Conservation (phyloP, 2,113 vertebrate species). For the Hippocampus mohnikei region DNA sequence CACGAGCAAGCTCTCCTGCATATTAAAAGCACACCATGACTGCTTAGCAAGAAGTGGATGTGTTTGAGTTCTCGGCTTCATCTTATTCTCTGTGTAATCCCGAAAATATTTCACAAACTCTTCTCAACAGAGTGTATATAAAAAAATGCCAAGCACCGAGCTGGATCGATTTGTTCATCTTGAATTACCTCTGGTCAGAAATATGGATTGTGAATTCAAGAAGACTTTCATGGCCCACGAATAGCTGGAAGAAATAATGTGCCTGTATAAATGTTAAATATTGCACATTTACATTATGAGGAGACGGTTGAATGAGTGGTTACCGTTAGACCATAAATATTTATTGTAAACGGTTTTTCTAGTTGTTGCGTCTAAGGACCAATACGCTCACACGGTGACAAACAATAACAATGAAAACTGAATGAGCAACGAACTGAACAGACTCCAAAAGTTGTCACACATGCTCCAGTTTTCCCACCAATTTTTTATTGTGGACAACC, state of each 20-base stretch:
- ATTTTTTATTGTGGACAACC: too few species aligned
- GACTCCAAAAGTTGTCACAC: too few species aligned
- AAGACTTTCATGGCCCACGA: neutral
- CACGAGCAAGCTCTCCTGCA: neutral
- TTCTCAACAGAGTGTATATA: neutral
- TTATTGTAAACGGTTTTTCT: neutral
- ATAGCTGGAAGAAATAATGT: neutral
- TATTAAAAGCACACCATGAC: slow-evolving; percentile 1
- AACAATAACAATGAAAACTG: neutral
- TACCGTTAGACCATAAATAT: neutral
- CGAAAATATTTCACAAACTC: neutral
- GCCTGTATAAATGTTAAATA: neutral
- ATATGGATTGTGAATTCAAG: neutral
- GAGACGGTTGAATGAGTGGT: neutral
- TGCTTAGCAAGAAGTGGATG: neutral
- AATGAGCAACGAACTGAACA: neutral
- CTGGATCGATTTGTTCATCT: neutral
- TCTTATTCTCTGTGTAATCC: neutral
- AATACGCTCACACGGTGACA: neutral
- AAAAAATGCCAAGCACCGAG: neutral
- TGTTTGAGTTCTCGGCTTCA: neutral
- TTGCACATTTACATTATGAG: neutral
- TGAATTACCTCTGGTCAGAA: neutral
- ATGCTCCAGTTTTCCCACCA: too few species aligned
- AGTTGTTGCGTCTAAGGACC: neutral